Evolutionary conservation across 2,113 vertebrate genomes (phyloP).

Genomic region (Pelvicachromis taeniatus): DNA sequence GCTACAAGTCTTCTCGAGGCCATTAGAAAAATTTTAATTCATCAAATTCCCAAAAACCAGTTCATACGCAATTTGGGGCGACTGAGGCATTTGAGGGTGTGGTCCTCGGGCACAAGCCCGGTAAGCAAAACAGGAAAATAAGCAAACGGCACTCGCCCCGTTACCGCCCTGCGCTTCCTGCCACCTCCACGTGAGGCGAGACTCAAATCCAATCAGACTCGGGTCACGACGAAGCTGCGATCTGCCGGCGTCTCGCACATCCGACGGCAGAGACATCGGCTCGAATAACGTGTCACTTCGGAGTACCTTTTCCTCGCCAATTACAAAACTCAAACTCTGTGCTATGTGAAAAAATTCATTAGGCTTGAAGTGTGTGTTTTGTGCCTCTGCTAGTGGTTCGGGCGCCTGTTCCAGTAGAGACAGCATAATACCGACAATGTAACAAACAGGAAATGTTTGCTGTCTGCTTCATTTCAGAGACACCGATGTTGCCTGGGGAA

Average conservation of each 20-base stretch:
- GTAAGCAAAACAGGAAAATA: not conserved
- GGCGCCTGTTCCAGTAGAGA: constrained; percentile 6
- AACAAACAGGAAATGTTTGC: constrained; percentile 61
- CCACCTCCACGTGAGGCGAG: not conserved
- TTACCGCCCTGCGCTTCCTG: not conserved
- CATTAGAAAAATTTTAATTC: not conserved
- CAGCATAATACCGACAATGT: constrained; percentile 8
- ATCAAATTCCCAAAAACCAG: not conserved
- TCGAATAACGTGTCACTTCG: not conserved
- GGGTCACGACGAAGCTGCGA: not conserved
- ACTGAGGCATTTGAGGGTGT: not conserved
- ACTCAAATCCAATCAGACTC: not conserved
- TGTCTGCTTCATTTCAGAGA: constrained; percentile 44
- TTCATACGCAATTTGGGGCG: not conserved
- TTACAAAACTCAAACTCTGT: not conserved
- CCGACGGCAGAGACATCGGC: not conserved
- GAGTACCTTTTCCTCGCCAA: not conserved
- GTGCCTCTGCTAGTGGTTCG: not conserved
- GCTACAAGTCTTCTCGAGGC: not conserved
- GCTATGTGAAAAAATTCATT: not conserved
- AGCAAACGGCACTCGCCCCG: not conserved
- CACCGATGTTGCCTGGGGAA: constrained; percentile 28
- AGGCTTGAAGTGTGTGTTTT: not conserved
- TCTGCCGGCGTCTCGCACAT: not conserved
- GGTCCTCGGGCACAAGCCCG: not conserved